Base-by-base conservation (phyloP, 2,888 invertebrate genomes). In the Leptopterna dolabrata region DNA sequence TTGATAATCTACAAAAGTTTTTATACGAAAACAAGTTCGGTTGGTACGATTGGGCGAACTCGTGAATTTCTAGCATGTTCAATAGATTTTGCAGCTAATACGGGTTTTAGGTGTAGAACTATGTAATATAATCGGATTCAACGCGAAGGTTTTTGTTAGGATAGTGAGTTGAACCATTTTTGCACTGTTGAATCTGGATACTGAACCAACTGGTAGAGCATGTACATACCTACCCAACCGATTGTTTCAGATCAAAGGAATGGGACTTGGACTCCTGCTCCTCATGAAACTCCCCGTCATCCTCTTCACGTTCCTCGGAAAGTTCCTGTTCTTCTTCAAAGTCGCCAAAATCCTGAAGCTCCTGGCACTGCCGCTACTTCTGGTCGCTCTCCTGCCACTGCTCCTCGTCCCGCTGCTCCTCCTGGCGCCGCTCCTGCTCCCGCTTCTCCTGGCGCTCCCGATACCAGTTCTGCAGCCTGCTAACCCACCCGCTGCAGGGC, bases 271-370 rank as follows among this genome's bases (percentile, higher is more conserved):
- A 43, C 51, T 90, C 3, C 43, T 90, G 0, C 47, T 90, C 13
- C 88, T 89, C 51, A 76, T 90, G 11, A 90, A 90, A 84, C 87
- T 90, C 7, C 89, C 90, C 6, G n/a, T 90, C 78, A 45, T 89
- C 13, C 87, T 89, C 6, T 85, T 89, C 76, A 71, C 87, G 0
- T 73, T 89, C 14, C 87, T 81, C 4, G 84, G 88, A 63, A 89
- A 89, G 73, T 81, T 90, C 27, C 76, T 89, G n/a, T 71, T 89
- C 0, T 88, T 89, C 78, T 47, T 90, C 41, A 90, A 90, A 85
- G 76, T 89, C 36, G 76, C 89, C 36, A 90, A 90, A 78, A 45
- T 90, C n/a, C 87, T 90, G 11, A 90, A 90, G 82, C 85, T 90
- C 0, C 71, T 89, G 7, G 76, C 90, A 9, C 45, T 90, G 24